Conservation (phyloP, 2,113 vertebrate species). For the Anhinga rufa region DNA sequence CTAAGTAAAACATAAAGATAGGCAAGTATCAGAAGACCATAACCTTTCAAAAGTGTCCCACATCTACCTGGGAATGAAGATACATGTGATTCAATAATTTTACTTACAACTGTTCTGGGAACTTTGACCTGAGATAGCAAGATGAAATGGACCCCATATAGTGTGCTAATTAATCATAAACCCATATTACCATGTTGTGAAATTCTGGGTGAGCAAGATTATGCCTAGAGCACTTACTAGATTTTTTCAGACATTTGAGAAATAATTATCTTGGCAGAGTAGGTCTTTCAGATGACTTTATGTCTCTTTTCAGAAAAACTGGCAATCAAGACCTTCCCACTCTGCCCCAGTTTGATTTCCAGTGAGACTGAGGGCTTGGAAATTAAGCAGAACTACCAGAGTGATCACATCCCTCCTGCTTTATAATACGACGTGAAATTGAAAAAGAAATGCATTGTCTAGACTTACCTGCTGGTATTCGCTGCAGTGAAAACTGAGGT, state of each 20-base stretch:
- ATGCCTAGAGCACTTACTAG: not conserved
- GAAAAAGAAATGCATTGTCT: not conserved
- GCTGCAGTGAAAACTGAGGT: not conserved
- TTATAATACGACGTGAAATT: not conserved
- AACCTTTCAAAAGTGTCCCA: not conserved
- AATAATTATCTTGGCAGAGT: not conserved
- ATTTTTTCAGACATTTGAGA: not conserved
- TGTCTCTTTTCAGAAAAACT: not conserved
- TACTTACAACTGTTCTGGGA: not conserved
- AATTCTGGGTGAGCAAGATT: not conserved
- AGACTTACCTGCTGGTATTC: slow-evolving; percentile 14
- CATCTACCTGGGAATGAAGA: not conserved
- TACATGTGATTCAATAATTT: not conserved
- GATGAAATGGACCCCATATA: not conserved
- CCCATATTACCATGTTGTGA: not conserved
- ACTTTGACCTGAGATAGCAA: not conserved
- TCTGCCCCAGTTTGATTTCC: not conserved
- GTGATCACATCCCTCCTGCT: not conserved
- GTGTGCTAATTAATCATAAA: not conserved
- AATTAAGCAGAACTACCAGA: not conserved
- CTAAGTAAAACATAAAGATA: not conserved
- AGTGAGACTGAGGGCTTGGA: not conserved
- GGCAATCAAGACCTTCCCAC: not conserved
- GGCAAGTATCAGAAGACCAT: not conserved
- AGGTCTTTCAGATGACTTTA: not conserved